Evolutionary conservation across 1,140 invertebrate genomes (phyloP).

Genomic region (Drosophila tropicalis): DNA sequence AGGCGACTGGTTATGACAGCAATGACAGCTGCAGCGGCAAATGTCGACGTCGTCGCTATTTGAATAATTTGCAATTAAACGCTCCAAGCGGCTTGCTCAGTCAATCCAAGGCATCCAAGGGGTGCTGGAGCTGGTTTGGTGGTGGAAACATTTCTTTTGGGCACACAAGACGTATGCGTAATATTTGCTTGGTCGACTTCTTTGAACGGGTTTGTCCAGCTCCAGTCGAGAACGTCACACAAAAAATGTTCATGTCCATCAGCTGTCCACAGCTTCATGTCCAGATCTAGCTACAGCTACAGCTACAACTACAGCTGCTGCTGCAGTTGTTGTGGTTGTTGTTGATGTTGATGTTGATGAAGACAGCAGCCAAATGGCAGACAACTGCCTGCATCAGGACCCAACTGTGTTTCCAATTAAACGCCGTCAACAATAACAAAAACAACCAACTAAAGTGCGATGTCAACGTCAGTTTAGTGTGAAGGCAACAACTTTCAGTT

Average conservation of each 20-base stretch:
- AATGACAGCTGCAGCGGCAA: conserved; percentile 46
- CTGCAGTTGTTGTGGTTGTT: conserved; percentile 1
- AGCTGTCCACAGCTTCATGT: conserved; percentile 62
- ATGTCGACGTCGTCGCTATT: conserved; percentile 51
- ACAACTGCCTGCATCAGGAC: conserved; percentile 59
- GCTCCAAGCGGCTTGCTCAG: conserved; percentile 52
- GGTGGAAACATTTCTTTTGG: conserved; percentile 42
- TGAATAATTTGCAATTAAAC: conserved; percentile 81
- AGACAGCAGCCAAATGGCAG: conserved; percentile 65
- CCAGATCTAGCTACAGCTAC: neutral
- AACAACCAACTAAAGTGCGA: conserved; percentile 21
- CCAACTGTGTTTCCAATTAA: conserved; percentile 81
- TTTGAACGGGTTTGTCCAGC: conserved; percentile 30
- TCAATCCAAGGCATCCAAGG: conserved; percentile 1
- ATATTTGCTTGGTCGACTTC: conserved; percentile 51
- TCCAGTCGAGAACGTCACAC: conserved; percentile 43
- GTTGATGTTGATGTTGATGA: conserved; percentile 61
- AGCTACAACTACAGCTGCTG: neutral
- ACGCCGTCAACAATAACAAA: conserved; percentile 71
- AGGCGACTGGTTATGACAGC: conserved; percentile 73
- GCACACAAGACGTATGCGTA: conserved; percentile 67
- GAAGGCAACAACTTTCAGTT: conserved; percentile 72
- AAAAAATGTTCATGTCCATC: conserved; percentile 72
- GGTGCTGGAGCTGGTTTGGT: conserved; percentile 7
- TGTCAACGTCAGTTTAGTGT: conserved; percentile 34